phyloP scores from a whole-genome alignment of 2,888 invertebrate genomes.

The Gastracanthus pulcherrimus region DNA sequence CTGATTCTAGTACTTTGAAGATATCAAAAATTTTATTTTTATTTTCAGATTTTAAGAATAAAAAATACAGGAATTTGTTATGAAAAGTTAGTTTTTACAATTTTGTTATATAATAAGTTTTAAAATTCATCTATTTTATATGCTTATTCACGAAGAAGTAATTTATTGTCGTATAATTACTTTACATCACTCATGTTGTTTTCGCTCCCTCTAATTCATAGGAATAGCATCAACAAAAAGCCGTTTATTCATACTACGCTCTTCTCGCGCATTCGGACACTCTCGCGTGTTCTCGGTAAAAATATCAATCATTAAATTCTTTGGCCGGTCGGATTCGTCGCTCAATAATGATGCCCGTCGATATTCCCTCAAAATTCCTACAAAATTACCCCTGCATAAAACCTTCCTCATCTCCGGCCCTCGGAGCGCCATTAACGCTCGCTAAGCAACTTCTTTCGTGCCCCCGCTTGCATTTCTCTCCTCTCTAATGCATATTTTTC shows the following conservation, averaged over 20 bases:
- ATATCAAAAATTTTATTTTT: no score
- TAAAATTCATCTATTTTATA: no score
- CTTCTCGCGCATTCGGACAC: background rate
- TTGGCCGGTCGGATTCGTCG: background rate
- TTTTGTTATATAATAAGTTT: no score
- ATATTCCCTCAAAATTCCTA: slow-evolving; percentile 36
- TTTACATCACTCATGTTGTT: no score
- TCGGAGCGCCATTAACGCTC: slow-evolving; percentile 13
- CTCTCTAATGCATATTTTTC: slow-evolving; percentile 20
- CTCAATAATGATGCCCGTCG: no score
- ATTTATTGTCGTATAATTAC: no score
- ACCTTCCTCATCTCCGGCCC: background rate
- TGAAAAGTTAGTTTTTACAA: no score
- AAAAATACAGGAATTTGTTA: no score
- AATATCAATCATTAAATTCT: background rate
- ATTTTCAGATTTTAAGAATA: no score
- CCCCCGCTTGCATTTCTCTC: background rate
- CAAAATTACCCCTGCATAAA: slow-evolving; percentile 33
- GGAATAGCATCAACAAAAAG: background rate
- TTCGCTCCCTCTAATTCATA: background rate
- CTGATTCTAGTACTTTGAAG: no score
- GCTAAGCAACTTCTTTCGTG: background rate
- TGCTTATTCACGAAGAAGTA: no score
- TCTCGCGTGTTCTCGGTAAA: background rate
- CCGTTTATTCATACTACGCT: background rate